These are phyloP conservation scores for Echinometra lucunter DNA, from an alignment of 53 echinoderm and acorn worm species.

Conservation along the genomic window DNA sequence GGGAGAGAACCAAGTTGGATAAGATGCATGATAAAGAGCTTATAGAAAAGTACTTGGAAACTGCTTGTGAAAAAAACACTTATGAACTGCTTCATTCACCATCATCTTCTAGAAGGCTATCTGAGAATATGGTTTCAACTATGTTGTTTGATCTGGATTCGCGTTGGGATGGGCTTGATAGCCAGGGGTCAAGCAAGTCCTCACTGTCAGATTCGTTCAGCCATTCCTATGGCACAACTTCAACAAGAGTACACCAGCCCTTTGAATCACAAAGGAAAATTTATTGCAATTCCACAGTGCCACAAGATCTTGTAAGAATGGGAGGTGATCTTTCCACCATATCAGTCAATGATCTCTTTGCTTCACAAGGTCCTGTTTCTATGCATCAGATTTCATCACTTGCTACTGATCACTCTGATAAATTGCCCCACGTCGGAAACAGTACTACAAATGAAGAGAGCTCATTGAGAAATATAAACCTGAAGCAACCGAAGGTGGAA, in stretches of 20 bases:
- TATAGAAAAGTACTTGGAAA: not conserved
- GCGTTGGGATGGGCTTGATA: not conserved
- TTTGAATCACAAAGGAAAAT: not conserved
- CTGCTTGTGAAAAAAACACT: not conserved
- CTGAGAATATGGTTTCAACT: not conserved
- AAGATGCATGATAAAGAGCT: conserved; percentile 47
- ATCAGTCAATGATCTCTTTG: not conserved
- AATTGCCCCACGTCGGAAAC: not conserved
- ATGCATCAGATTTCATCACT: not conserved
- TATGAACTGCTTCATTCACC: not conserved
- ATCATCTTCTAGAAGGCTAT: not conserved
- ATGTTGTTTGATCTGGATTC: not conserved
- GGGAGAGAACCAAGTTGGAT: conserved; percentile 31
- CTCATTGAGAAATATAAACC: not conserved
- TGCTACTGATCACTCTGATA: not conserved
- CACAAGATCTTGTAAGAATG: not conserved
- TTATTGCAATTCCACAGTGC: not conserved
- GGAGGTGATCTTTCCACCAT: not conserved
- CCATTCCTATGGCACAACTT: not conserved
- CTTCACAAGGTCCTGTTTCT: not conserved
- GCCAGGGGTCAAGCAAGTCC: not conserved
- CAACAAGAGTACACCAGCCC: not conserved
- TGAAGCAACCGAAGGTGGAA: not conserved
- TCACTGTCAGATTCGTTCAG: not conserved
- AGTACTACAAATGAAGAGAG: not conserved